phyloP scores from a whole-genome alignment of 2,797 vertebrate species.

The Phyllotis vaccarum region DNA sequence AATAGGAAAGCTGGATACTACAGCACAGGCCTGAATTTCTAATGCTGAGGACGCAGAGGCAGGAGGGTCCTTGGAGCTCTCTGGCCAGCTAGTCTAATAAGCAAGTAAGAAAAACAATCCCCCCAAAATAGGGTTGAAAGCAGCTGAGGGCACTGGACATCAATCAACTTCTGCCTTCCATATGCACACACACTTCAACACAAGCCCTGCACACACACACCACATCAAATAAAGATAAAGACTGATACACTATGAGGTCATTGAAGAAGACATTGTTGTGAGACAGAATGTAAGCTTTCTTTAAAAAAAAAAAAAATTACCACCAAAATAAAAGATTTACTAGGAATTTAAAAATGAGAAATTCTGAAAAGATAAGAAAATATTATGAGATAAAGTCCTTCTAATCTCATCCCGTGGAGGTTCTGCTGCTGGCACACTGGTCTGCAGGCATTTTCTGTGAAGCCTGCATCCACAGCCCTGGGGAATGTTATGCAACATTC shows the following conservation, averaged over 20 bases:
- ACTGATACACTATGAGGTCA: neutral
- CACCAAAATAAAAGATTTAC: constrained; percentile 30
- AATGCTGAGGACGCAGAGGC: neutral
- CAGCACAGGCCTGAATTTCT: neutral
- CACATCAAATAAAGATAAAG: neutral
- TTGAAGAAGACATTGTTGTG: neutral
- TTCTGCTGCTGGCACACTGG: too few relatives aligned
- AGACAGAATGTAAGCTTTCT: constrained; percentile 21
- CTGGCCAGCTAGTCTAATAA: neutral
- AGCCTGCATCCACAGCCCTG: neutral
- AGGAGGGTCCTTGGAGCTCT: neutral
- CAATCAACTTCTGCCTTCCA: neutral
- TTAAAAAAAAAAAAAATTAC: constrained; percentile 40
- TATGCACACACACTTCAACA: neutral
- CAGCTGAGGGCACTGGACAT: neutral
- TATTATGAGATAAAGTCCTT: neutral
- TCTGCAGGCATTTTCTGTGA: neutral
- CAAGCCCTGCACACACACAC: neutral
- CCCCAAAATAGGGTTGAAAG: neutral
- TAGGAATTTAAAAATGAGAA: constrained; percentile 14
- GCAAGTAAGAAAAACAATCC: neutral
- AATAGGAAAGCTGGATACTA: neutral
- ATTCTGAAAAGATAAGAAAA: neutral
- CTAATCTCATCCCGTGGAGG: neutral
- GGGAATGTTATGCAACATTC: neutral